phyloP scores from a whole-genome alignment of 2,113 vertebrate species.

The Ursus arctos region DNA sequence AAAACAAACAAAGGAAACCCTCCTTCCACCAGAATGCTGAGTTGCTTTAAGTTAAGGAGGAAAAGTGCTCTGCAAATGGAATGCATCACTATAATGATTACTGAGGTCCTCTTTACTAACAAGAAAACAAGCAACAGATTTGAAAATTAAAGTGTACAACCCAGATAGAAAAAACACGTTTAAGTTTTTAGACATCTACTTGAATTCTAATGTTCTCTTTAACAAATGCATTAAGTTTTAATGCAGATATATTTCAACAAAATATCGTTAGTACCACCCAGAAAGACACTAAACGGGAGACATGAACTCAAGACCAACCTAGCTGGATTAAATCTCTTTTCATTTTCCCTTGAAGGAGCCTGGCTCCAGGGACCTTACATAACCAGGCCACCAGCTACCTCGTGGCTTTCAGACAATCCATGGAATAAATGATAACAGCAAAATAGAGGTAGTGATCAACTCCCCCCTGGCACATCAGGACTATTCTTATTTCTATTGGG shows the following conservation, averaged over 20 bases:
- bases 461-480: not conserved
- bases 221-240: slow-evolving; percentile 11
- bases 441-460: not conserved
- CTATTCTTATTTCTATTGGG: not conserved
- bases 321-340: not conserved
- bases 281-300: not conserved
- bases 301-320: not conserved
- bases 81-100: not conserved
- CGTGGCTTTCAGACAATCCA: not conserved
- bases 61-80: not conserved
- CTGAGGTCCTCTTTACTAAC: not conserved
- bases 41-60: not conserved
- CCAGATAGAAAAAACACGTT: not conserved
- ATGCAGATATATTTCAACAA: not conserved
- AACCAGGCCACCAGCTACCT: not conserved
- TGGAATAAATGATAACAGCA: rapidly evolving
- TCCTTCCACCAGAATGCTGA: not conserved
- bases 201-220: not conserved
- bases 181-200: not conserved
- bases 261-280: not conserved
- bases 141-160: not conserved
- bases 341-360: not conserved
- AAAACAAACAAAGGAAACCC: not conserved
- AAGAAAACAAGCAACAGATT: not conserved
- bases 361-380: not conserved